A percentile compares a stretch with the other conserved stretches of the same genome.
These are phyloP conservation scores for Vanessa cardui DNA, from an alignment of 2,888 invertebrate species.

Conservation along the genomic window DNA sequence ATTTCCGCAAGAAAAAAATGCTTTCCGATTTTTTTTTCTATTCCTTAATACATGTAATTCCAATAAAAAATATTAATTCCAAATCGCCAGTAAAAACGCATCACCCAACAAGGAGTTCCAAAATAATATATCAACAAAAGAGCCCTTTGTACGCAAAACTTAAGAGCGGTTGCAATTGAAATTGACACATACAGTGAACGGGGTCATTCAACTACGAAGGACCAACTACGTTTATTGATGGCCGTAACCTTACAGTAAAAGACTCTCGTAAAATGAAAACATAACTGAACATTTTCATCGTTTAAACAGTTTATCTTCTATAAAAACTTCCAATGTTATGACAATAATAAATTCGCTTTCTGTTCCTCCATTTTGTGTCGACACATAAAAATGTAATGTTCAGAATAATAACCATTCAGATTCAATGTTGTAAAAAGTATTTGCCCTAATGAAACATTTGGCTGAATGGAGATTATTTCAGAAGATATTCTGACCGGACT, in stretches of 20 bases:
- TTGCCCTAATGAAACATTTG: constrained; percentile 40
- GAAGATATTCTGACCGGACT: constrained; percentile 1
- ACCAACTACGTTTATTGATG: constrained; percentile 36
- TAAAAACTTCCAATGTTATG: constrained; percentile 60
- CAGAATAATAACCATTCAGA: constrained; percentile 54
- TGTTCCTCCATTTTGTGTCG: constrained; percentile 46
- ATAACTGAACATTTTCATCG: constrained; percentile 50
- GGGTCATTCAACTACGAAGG: constrained; percentile 38
- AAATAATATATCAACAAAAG: no score
- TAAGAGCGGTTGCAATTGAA: constrained; percentile 29
- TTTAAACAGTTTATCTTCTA: constrained; percentile 60
- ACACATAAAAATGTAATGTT: constrained; percentile 54
- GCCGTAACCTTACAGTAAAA: constrained; percentile 41
- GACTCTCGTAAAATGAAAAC: constrained; percentile 47
- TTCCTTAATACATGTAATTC: no score
- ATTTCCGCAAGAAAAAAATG: no score
- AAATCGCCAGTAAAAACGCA: no score
- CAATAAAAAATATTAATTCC: no score
- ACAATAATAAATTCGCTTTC: constrained; percentile 58
- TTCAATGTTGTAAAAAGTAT: constrained; percentile 44
- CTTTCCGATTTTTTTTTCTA: no score
- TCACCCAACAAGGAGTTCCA: no score
- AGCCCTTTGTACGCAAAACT: constrained; percentile 8
- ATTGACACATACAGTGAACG: constrained; percentile 35
- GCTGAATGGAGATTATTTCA: constrained; percentile 20